Percentiles rank a stretch among this genome's conserved stretches.
phyloP scores from a whole-genome alignment of 2,797 vertebrate genomes.

The Chaetophractus vellerosus region DNA sequence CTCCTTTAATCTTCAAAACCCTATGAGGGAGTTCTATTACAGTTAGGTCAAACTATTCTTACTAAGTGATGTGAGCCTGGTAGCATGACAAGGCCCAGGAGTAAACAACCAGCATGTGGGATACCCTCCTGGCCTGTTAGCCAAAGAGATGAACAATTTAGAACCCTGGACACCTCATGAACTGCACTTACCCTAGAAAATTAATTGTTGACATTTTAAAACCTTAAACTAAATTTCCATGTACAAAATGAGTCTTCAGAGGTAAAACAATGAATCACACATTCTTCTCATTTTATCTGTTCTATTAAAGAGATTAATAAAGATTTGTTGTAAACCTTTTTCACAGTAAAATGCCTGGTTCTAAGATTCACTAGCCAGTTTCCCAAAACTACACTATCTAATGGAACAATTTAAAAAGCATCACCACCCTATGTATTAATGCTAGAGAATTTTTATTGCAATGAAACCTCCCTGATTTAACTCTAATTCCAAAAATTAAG shows the following conservation, averaged over 20 bases:
- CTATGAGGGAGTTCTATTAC: background rate
- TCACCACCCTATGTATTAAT: background rate
- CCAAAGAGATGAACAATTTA: background rate
- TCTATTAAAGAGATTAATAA: constrained; percentile 50
- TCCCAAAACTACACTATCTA: background rate
- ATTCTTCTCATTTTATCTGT: constrained; percentile 30
- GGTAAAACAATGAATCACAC: constrained; percentile 23
- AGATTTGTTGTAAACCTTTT: constrained; percentile 34
- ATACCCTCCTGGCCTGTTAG: background rate
- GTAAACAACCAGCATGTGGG: background rate
- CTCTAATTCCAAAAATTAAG: background rate
- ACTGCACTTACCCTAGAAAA: background rate
- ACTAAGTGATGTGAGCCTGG: background rate
- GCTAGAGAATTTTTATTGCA: constrained; percentile 13
- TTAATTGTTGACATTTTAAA: background rate
- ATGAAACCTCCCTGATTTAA: background rate
- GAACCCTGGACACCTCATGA: background rate
- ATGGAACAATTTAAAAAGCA: background rate
- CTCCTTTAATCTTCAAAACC: background rate
- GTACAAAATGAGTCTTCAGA: constrained; percentile 22
- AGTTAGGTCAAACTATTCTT: background rate
- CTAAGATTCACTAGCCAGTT: background rate
- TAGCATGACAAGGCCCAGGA: background rate
- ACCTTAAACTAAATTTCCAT: constrained; percentile 17
- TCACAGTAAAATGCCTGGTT: constrained; percentile 35